phyloP scores from a whole-genome alignment of 1,140 invertebrate genomes.

The Neodiprion lecontei region DNA sequence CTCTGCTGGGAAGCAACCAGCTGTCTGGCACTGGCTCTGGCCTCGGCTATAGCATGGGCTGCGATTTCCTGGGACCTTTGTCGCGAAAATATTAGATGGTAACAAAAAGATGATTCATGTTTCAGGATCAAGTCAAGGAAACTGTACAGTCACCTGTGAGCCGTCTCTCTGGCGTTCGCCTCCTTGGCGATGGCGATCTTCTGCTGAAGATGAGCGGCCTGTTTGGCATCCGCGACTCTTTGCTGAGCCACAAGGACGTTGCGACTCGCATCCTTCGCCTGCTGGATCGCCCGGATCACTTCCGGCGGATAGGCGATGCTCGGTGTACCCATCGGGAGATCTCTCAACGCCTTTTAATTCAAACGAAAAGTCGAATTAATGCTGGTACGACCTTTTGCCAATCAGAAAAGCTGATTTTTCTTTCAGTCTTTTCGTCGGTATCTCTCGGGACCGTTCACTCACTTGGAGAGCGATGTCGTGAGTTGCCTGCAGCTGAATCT shows the following conservation, averaged over 20 bases:
- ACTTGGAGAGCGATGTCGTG: constrained; percentile 57
- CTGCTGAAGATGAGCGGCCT: constrained; percentile 52
- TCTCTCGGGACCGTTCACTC: constrained; percentile 3
- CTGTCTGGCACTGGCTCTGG: constrained; percentile 52
- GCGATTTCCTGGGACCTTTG: constrained; percentile 54
- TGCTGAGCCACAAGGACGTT: constrained; percentile 55
- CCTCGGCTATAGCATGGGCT: constrained; percentile 48
- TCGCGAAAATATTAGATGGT: not conserved
- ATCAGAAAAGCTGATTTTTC: too few relatives aligned
- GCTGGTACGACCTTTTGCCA: too few relatives aligned
- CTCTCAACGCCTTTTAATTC: constrained; percentile 41
- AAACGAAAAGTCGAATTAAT: too few relatives aligned
- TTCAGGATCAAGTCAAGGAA: constrained; percentile 10
- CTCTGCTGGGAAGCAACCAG: constrained; percentile 56
- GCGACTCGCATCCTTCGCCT: constrained; percentile 57
- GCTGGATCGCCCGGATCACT: constrained; percentile 50
- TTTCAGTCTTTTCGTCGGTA: too few relatives aligned
- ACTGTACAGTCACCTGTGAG: constrained; percentile 40
- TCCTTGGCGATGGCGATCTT: constrained; percentile 56
- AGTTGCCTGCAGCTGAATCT: constrained; percentile 53
- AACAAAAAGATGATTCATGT: not conserved
- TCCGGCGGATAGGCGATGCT: constrained; percentile 56
- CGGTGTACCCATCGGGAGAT: constrained; percentile 45
- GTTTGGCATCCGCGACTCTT: constrained; percentile 53
- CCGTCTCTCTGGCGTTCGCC: constrained; percentile 50